Base-by-base conservation (phyloP, 2,888 invertebrate genomes). In the Tipula confusa region DNA sequence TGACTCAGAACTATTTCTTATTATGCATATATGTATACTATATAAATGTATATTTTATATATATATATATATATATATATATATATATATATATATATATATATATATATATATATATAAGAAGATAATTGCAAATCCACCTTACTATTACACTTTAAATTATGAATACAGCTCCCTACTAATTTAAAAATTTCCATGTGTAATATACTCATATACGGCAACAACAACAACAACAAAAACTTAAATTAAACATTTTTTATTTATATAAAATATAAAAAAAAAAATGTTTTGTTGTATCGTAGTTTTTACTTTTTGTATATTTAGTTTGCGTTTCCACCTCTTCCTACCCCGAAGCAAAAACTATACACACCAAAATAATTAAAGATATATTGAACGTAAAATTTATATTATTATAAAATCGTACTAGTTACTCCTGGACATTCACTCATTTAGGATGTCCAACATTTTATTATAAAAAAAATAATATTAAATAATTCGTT, bases 381-480 rank as follows among this genome's bases (percentile, higher is more conserved):
- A 81, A 29, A 81, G 18, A 81, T 31, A n/a, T n/a, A 29, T 64
- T 64, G 64, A 24, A 64, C 18, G 24, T 64, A 64, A 64, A 43
- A 64, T 24, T 64, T 64, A 64, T 31, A n/a, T 29, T 81, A 29
- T 13, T 81, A 31, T 13, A 31, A 29, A 29, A 15, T 29, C 31
- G 80, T 29, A 81, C 15, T 82, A 82, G 82, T 82, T 33, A 33
- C 33, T 82, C 82, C 33, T 33, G 82, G 82, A 82, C 82, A 33
- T 82, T 82, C 82, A 82, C 15, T 11, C 82, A 33, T 33, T 82
- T 33, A 82, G 82, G 82, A 82, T 82, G 82, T 82, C 82, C 82
- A 82, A 31, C 33, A 33, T 33, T 33, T 82, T 33, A 82, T 29
- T 82, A 15, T 33, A 82, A 33, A 82, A 33, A 29, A 29, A 80